These are phyloP conservation scores for Pangasianodon hypophthalmus DNA, from an alignment of 2,113 vertebrate genomes.

Conservation along the genomic window DNA sequence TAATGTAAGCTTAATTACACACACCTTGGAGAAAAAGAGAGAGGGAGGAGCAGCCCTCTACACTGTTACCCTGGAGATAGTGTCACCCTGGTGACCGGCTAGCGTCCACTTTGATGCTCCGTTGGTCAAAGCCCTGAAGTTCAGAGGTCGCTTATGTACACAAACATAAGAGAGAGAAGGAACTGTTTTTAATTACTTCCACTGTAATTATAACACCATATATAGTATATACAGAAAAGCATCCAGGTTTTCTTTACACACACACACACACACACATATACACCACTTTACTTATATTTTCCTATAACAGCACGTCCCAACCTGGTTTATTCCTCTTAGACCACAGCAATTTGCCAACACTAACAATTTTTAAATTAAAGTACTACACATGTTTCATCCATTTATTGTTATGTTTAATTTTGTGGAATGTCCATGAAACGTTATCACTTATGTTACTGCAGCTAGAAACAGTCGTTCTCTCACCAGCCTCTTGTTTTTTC, in stretches of 20 bases:
- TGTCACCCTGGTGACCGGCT: constrained; percentile 33
- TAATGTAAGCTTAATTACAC: constrained; percentile 61
- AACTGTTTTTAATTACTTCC: constrained; percentile 28
- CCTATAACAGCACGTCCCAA: too few relatives aligned
- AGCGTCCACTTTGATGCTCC: constrained; percentile 25
- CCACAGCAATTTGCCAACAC: background rate
- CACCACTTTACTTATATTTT: too few relatives aligned
- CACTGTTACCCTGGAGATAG: constrained; percentile 44
- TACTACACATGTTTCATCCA: background rate
- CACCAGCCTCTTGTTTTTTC: background rate
- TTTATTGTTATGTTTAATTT: background rate
- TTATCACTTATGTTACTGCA: background rate
- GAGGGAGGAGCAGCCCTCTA: constrained; percentile 36
- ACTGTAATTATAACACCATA: background rate
- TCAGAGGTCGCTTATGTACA: constrained; percentile 53
- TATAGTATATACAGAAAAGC: too few relatives aligned
- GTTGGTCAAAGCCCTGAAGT: constrained; percentile 46
- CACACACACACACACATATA: too few relatives aligned
- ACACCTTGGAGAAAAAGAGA: constrained; percentile 47
- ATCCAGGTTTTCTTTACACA: too few relatives aligned
- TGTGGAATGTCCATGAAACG: background rate
- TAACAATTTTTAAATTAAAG: background rate
- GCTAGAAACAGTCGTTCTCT: background rate
- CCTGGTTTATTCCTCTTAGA: background rate
- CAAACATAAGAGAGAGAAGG: constrained; percentile 24